Percentiles rank a stretch among this genome's conserved stretches.
phyloP scores from a whole-genome alignment of 1,140 invertebrate genomes.

The Acromyrmex echinatior region DNA sequence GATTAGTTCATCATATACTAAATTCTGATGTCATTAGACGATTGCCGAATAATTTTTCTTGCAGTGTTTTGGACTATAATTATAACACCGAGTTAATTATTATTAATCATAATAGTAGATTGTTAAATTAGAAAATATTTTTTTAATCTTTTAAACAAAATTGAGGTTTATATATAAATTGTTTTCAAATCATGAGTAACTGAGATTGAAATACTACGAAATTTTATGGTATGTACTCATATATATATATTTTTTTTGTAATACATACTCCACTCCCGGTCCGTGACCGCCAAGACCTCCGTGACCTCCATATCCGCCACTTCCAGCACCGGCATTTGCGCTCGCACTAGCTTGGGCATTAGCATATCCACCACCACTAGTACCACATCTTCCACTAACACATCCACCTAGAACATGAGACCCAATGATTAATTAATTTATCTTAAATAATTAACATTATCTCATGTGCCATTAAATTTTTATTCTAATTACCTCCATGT shows the following conservation, averaged over 20 bases:
- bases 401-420: conserved; percentile 29
- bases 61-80: background rate
- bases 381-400: conserved; percentile 29
- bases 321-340: conserved; percentile 64
- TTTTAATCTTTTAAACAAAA: background rate
- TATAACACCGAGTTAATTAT: background rate
- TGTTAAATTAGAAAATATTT: background rate
- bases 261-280: conserved; percentile 68
- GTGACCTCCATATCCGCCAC: conserved; percentile 34
- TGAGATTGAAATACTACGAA: background rate
- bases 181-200: background rate
- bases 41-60: background rate
- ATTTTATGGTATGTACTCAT: background rate
- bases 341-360: conserved; percentile 68
- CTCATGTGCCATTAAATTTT: background rate
- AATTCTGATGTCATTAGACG: conserved; percentile 1
- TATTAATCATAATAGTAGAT: background rate
- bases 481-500: conserved; percentile 27
- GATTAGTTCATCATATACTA: background rate
- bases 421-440: background rate
- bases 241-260: background rate
- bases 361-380: conserved; percentile 18
- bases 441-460: background rate
- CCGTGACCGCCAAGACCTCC: conserved; percentile 47
- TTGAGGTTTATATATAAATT: background rate